Conservation (phyloP, 2,113 vertebrate genomes). For the Daphoenositta chrysoptera region DNA sequence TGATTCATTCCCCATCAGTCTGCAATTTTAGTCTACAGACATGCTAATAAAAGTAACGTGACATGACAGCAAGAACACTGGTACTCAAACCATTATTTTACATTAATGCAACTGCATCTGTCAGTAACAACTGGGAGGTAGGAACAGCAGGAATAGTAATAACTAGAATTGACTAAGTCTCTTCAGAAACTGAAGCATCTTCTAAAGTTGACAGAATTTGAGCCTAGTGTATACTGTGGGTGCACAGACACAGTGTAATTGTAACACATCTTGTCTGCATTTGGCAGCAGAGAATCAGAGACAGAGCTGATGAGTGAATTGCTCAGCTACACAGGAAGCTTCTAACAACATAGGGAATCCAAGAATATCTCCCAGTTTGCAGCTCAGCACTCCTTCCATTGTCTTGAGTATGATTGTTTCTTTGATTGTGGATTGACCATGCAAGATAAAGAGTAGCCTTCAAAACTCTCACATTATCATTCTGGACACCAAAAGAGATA, state of each 20-base stretch:
- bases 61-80: background rate
- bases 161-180: background rate
- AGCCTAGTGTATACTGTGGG: background rate
- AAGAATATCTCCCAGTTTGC: background rate
- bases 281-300: background rate
- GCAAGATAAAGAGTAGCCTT: background rate
- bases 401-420: background rate
- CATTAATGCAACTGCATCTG: background rate
- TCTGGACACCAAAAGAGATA: background rate
- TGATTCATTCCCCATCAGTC: background rate
- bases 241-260: background rate
- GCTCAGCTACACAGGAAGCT: background rate
- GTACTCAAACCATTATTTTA: background rate
- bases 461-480: background rate
- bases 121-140: background rate
- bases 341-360: background rate
- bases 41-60: accelerated
- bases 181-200: background rate
- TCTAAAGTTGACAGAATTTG: background rate
- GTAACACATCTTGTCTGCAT: background rate
- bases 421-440: background rate
- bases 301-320: background rate
- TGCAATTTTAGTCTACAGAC: background rate
- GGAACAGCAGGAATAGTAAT: background rate
- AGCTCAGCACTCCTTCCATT: background rate